Evolutionary conservation across 2,797 vertebrate genomes (phyloP).

Genomic region (Melanotaenia maccullochi): DNA sequence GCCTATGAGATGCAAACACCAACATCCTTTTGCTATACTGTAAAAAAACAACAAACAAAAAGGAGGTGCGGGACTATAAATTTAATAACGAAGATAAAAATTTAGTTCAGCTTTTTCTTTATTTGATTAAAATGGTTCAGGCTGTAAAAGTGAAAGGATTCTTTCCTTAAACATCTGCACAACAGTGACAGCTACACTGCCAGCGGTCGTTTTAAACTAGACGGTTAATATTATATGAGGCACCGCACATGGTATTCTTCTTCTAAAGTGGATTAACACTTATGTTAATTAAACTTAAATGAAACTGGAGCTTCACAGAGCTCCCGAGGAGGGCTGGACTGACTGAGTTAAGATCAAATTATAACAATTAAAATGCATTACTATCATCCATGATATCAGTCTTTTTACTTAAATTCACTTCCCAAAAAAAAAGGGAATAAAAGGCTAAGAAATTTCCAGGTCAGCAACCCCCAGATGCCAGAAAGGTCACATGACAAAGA

Average conservation of each 20-base stretch:
- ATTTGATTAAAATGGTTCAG: slow-evolving; percentile 11
- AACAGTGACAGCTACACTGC: slow-evolving; percentile 14
- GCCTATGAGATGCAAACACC: not conserved
- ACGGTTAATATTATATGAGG: slow-evolving; percentile 8
- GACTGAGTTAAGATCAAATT: not conserved
- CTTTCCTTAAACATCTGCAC: slow-evolving; percentile 45
- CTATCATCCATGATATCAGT: slow-evolving; percentile 5
- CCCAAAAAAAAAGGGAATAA: slow-evolving; percentile 10
- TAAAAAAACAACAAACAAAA: not conserved
- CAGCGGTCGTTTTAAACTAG: slow-evolving; percentile 16
- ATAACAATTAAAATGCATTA: slow-evolving; percentile 7
- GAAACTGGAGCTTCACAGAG: not conserved
- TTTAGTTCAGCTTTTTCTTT: not conserved
- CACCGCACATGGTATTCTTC: not conserved
- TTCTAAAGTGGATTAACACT: slow-evolving; percentile 23
- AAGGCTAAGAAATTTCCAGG: slow-evolving; percentile 20
- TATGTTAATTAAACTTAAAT: slow-evolving; percentile 10
- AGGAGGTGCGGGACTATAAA: not conserved
- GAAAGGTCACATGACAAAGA: slow-evolving; percentile 48
- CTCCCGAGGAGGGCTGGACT: not conserved
- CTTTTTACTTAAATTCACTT: not conserved
- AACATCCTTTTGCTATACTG: not conserved
- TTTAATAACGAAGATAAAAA: not conserved
- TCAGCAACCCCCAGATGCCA: not conserved
- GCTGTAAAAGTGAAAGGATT: slow-evolving; percentile 32